phyloP scores from a whole-genome alignment of 2,113 vertebrate genomes.

The Monopterus albus region DNA sequence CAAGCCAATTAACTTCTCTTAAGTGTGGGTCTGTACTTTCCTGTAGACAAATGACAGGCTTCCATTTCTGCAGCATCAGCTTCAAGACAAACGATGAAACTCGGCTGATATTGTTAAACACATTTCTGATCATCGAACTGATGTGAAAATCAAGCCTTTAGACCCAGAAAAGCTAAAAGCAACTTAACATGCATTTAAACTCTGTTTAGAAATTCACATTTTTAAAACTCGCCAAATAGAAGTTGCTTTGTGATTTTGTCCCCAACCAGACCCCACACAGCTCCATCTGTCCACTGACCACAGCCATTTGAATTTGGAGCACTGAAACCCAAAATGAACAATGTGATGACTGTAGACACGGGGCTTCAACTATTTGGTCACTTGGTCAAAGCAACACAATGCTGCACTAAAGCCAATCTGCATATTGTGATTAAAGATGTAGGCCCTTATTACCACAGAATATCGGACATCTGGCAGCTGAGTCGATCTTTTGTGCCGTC shows the following conservation, averaged over 20 bases:
- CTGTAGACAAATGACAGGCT: too few relatives aligned
- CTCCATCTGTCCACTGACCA: not conserved
- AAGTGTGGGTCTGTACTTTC: too few relatives aligned
- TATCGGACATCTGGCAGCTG: too few relatives aligned
- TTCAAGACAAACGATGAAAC: too few relatives aligned
- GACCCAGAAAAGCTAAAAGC: too few relatives aligned
- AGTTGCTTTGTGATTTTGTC: not conserved
- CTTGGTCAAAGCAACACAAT: conserved; percentile 6
- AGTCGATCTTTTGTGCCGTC: too few relatives aligned
- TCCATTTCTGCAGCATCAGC: too few relatives aligned
- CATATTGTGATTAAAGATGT: conserved; percentile 38
- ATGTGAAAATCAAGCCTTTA: not conserved
- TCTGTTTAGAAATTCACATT: not conserved
- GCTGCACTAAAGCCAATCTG: too few relatives aligned
- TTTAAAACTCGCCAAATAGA: not conserved
- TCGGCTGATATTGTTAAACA: too few relatives aligned
- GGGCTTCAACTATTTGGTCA: too few relatives aligned
- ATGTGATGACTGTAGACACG: not conserved
- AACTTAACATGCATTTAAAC: not conserved
- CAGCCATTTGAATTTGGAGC: not conserved
- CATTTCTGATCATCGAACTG: not conserved
- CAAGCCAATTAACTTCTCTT: too few relatives aligned
- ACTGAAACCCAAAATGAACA: not conserved
- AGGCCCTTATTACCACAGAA: too few relatives aligned
- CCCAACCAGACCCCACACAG: not conserved